phyloP scores from a whole-genome alignment of 1,140 invertebrate species.

The Microplitis demolitor region DNA sequence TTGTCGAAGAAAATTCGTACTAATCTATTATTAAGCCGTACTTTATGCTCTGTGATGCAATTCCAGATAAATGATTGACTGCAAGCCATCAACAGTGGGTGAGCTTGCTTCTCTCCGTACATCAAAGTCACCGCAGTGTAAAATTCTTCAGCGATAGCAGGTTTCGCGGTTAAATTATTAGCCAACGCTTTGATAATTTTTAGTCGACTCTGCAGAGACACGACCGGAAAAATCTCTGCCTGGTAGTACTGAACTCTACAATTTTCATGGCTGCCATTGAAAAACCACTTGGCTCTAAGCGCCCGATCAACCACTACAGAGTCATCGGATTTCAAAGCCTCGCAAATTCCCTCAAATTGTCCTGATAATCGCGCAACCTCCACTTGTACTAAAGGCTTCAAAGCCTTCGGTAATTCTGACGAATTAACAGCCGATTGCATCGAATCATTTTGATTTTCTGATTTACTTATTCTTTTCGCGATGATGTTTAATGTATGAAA shows the following conservation, averaged over 20 bases:
- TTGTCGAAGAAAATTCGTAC: slow-evolving; percentile 30
- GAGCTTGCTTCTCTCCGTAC: slow-evolving; percentile 31
- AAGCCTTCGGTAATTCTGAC: no score
- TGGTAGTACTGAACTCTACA: slow-evolving; percentile 38
- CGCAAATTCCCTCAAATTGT: no score
- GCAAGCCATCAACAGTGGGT: slow-evolving; percentile 8
- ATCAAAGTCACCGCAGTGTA: neutral
- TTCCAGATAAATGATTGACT: neutral
- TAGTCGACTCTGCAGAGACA: slow-evolving; percentile 36
- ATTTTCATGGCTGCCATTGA: slow-evolving; percentile 28
- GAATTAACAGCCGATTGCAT: no score
- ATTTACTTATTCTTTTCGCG: no score
- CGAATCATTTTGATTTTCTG: no score
- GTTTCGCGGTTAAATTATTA: slow-evolving; percentile 5
- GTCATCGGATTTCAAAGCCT: no score
- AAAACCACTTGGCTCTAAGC: slow-evolving; percentile 40
- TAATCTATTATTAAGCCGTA: slow-evolving; percentile 18
- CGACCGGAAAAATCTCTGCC: slow-evolving; percentile 31
- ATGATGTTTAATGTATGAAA: no score
- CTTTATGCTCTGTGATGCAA: slow-evolving; percentile 6
- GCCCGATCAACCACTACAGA: slow-evolving; percentile 34
- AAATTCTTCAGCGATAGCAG: neutral
- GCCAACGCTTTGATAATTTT: slow-evolving; percentile 39
- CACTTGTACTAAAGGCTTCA: neutral
- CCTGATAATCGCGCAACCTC: no score